Conservation (phyloP, 2,888 invertebrate species). For the Tachystola acroxantha region DNA sequence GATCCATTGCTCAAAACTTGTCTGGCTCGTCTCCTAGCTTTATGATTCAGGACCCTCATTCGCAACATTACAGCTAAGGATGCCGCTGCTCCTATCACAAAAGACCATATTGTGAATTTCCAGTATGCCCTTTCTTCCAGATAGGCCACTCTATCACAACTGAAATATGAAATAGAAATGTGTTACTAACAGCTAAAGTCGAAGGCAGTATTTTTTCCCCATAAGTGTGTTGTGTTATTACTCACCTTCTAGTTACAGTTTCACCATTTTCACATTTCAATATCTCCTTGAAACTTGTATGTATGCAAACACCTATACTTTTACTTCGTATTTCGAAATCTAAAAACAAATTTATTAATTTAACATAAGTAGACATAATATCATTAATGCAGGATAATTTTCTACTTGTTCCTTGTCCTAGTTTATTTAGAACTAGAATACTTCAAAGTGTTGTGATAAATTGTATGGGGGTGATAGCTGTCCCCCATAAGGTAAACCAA, state of each 20-base stretch:
- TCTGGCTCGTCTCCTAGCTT: constrained; percentile 82
- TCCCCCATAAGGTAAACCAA: too few species aligned
- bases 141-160: constrained; percentile 91
- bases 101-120: constrained; percentile 87
- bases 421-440: too few species aligned
- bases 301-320: constrained; percentile 89
- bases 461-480: too few species aligned
- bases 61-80: constrained; percentile 81
- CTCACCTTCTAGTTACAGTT: constrained; percentile 86
- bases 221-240: constrained; percentile 3
- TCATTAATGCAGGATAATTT: too few species aligned
- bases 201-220: too few species aligned
- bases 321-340: constrained; percentile 90
- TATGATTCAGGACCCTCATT: constrained; percentile 81
- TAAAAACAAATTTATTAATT: constrained; percentile 36
- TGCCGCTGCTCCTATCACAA: constrained; percentile 81
- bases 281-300: constrained; percentile 90
- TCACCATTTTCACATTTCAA: constrained; percentile 89
- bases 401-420: too few species aligned
- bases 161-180: constrained; percentile 53
- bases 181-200: too few species aligned
- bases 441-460: too few species aligned
- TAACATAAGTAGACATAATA: too few species aligned
- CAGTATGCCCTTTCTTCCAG: constrained; percentile 91
- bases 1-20: constrained; percentile 83